Evolutionary conservation across 2,888 invertebrate genomes (phyloP).

Genomic region (Buathra laborator): DNA sequence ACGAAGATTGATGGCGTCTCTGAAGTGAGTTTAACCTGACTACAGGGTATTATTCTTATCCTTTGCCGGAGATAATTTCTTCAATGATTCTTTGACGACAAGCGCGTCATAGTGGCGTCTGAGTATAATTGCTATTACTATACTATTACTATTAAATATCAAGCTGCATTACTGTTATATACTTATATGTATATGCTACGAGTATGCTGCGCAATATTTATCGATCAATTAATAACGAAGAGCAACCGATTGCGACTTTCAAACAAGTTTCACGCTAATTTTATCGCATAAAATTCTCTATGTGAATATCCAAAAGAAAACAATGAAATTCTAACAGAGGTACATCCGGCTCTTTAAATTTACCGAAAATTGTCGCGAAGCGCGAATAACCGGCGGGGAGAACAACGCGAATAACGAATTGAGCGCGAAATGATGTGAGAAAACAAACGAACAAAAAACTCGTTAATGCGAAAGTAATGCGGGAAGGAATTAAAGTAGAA

Average conservation of each 20-base stretch:
- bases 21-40: conserved; percentile 35
- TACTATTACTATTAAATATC: conserved; percentile 16
- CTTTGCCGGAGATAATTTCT: conserved; percentile 47
- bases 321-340: background rate
- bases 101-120: conserved; percentile 7
- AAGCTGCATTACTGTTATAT: background rate
- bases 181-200: background rate
- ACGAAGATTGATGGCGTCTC: conserved; percentile 48
- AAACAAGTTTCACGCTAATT: background rate
- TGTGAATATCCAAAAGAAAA: background rate
- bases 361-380: conserved; percentile 3
- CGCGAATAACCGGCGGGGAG: background rate
- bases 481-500: conserved; percentile 43
- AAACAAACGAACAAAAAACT: background rate
- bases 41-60: conserved; percentile 39
- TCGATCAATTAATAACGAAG: conserved; percentile 54
- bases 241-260: conserved; percentile 2
- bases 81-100: conserved; percentile 47
- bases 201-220: conserved; percentile 34
- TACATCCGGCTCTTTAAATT: background rate
- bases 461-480: conserved; percentile 52
- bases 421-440: background rate
- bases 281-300: background rate
- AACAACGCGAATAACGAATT: background rate
- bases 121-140: conserved; percentile 1